Base-by-base conservation (phyloP, 1,140 invertebrate species). In the Eurosta solidaginis region DNA sequence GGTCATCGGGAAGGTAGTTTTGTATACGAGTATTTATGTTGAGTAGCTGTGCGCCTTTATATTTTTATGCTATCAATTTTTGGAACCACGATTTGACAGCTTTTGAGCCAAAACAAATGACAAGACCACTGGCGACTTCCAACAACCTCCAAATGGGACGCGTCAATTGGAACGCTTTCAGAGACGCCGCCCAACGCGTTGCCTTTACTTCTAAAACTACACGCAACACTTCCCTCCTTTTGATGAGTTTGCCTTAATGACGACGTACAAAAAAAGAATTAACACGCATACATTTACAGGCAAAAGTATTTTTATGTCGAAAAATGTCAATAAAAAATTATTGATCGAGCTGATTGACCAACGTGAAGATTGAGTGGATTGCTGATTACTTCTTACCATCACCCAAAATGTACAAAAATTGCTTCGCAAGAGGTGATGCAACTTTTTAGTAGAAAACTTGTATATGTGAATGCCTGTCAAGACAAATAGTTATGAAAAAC, bases 71-170 rank as follows among this genome's bases (percentile, higher is more conserved):
- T 17, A n/a, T 20, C 2, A n/a, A 68, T 68, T 29, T 68, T 68
- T 68, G 59, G 59, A 68, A 7, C 59, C 33, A 6, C 59, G 10
- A 40, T 68, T 68, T 68, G 59, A 68, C 59, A 68, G 59, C 59
- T 68, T 68, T 68, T 40, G 59, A 29, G 59, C 59, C 59, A 68
- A 68, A 68, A 40, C 59, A 40, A 68, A 68, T n/a, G 33, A 68
- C 17, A 10, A 20, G 59, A 68, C 59, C 59, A 68, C 59, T 68
- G 59, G 33, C 59, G 59, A 40, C 59, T 29, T 40, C 59, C 50
- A 54, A 54, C 50, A n/a, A n/a, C n/a, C n/a, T n/a, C n/a, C n/a
- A 68, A 68, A 68, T 68, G 59, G 59, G 59, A 68, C 59, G 59
- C 59, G 59, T 68, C 59, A 68, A 68, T 68, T 20, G 59, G 59